Evolutionary conservation across 2,113 vertebrate genomes (phyloP), one percentile per base, ranked within the genome.

Genomic region (Pachycephala philippinensis): DNA sequence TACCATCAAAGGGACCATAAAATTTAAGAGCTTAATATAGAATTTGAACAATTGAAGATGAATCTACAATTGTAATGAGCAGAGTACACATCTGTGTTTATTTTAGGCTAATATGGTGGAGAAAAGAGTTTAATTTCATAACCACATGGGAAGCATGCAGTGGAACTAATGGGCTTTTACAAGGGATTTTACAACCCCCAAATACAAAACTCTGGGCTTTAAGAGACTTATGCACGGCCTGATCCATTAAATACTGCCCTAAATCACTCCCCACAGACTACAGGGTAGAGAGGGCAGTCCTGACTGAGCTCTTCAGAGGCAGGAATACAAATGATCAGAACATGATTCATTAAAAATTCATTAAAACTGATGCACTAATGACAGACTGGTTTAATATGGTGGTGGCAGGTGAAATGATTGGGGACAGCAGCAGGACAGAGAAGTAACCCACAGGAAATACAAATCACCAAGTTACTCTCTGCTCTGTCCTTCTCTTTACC

Each of bases 71-170:
- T 57, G 45, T 17, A 82, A 45, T 3, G 14, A 93, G 37, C 45
- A 94, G 24, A 86, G 13, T 56, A 94, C 81, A 68, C 63, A 93
- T 90, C 79, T 92, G 89, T 93, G 89, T 93, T 94, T 95, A 80
- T 88, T 95, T 95, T 94, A 94, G 85, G 17, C 57, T 93, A 93
- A 93, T 79, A 91, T 28, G 60, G 59, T 84, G n/a, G 52, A 95
- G 72, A 92, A 95, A 49, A 93, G 79, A 86, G 83, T 82, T 96
- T 95, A 84, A 95, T 97, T 97, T 96, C 93, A 96, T 95, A 96
- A 96, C 64, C 57, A 60, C 88, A 81, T 70, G 70, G 68, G 72
- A 96, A 95, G 93, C 88, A 96, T 24, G 35, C 37, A 96, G 64
- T 84, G 80, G 93, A 96, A 96, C 76, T 80, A 92, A 96, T 63